Conservation (phyloP, 2,797 vertebrate species). For the Rhynchotus rufescens region DNA sequence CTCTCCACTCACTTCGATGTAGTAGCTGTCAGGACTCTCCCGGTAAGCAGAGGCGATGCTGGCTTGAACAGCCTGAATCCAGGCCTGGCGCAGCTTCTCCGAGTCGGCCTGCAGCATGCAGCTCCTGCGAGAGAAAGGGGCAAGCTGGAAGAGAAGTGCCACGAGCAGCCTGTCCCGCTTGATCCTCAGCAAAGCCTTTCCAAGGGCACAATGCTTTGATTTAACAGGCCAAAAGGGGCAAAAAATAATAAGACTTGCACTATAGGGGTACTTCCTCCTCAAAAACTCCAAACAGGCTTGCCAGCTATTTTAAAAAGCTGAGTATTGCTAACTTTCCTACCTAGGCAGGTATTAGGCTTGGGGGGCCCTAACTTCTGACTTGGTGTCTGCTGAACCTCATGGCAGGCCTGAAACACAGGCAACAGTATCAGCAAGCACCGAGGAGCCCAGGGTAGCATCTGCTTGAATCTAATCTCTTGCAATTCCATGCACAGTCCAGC, state of each 20-base stretch:
- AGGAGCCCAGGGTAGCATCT: not conserved
- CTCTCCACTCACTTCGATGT: conserved; percentile 84
- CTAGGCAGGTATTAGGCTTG: rapidly evolving
- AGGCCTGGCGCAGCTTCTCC: conserved; percentile 92
- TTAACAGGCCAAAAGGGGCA: not conserved
- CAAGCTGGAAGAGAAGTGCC: not conserved
- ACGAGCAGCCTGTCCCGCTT: not conserved
- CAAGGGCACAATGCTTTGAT: not conserved
- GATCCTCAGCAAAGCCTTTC: rapidly evolving
- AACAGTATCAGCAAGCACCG: not conserved
- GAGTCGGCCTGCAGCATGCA: conserved; percentile 99
- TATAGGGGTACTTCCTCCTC: not conserved
- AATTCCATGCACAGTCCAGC: not conserved
- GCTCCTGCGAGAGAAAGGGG: conserved; percentile 82
- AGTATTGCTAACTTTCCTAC: not conserved
- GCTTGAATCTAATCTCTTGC: not conserved
- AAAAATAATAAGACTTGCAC: not conserved
- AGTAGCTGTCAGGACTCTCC: conserved; percentile 93
- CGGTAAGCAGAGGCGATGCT: conserved; percentile 97
- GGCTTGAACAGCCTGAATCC: conserved; percentile 97
- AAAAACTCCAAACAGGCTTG: not conserved
- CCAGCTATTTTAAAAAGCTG: not conserved
- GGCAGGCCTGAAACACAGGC: not conserved
- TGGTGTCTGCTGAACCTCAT: not conserved
- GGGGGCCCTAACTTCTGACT: not conserved